phyloP scores from a whole-genome alignment of 23 tunicate genomes.

The Oikopleura vanhoeffeni region DNA sequence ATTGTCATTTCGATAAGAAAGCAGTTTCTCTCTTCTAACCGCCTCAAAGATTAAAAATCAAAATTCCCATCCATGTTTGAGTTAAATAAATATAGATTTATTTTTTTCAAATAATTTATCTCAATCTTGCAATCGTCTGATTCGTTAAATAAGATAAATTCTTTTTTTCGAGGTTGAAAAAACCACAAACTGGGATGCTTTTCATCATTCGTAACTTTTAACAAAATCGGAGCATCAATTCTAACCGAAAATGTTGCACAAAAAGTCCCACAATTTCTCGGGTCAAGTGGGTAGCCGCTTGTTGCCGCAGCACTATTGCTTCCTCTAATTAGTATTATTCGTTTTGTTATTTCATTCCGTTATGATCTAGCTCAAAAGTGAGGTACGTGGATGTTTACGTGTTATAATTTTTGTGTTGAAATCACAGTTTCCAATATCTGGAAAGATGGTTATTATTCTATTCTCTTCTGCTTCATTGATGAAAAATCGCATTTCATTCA shows the following conservation, averaged over 20 bases:
- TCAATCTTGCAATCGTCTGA: background rate
- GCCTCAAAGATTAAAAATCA: background rate
- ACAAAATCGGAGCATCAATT: background rate
- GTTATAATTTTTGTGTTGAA: background rate
- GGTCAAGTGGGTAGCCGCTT: background rate
- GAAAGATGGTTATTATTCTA: background rate
- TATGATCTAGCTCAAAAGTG: background rate
- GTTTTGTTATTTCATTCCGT: background rate
- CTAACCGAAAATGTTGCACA: background rate
- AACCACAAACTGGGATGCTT: background rate
- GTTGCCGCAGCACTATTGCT: background rate
- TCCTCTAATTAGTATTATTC: background rate
- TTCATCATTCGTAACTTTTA: background rate
- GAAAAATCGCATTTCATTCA: background rate
- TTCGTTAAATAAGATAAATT: background rate
- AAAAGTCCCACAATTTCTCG: background rate
- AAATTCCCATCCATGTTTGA: background rate
- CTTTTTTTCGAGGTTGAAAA: background rate
- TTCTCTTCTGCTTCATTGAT: background rate
- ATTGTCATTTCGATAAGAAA: background rate
- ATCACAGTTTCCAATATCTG: background rate
- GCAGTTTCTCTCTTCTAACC: background rate
- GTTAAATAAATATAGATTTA: background rate
- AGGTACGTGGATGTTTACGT: background rate
- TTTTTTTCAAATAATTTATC: background rate